Conservation (phyloP, 1,140 invertebrate species). For the Atta texana region DNA sequence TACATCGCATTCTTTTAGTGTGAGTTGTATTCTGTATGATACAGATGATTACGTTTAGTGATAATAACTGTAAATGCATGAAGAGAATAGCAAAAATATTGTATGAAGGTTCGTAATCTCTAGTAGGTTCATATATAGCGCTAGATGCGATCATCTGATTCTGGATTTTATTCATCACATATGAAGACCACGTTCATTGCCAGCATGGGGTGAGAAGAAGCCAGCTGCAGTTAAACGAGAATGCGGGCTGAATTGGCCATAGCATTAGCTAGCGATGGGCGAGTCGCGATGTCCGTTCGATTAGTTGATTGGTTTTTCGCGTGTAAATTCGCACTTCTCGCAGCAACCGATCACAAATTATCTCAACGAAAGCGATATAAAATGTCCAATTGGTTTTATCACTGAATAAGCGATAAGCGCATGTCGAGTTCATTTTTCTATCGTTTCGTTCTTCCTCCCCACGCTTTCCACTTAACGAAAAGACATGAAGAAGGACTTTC, state of each 20-base stretch:
- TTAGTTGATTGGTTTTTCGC: conserved; percentile 57
- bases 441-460: neutral
- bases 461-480: conserved; percentile 48
- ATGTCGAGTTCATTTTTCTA: neutral
- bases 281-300: conserved; percentile 21
- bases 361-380: conserved; percentile 52
- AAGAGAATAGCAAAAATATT: neutral
- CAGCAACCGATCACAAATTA: conserved; percentile 6
- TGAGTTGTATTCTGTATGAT: neutral
- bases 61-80: conserved; percentile 27
- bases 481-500: conserved; percentile 24
- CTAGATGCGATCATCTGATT: neutral
- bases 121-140: neutral
- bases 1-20: neutral
- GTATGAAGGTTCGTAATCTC: neutral
- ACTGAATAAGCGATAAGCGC: conserved; percentile 28
- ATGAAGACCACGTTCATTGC: conserved; percentile 14
- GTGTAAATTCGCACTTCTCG: conserved; percentile 46
- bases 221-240: conserved; percentile 25
- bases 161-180: conserved; percentile 35
- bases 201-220: conserved; percentile 23
- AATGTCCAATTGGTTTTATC: conserved; percentile 48
- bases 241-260: conserved; percentile 18
- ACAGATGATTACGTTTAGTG: neutral
- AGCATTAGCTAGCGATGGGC: conserved; percentile 30